Percentiles rank a stretch among this genome's conserved stretches.
Conservation (phyloP, 2,797 vertebrate genomes). For the Dicrostonyx torquatus region DNA sequence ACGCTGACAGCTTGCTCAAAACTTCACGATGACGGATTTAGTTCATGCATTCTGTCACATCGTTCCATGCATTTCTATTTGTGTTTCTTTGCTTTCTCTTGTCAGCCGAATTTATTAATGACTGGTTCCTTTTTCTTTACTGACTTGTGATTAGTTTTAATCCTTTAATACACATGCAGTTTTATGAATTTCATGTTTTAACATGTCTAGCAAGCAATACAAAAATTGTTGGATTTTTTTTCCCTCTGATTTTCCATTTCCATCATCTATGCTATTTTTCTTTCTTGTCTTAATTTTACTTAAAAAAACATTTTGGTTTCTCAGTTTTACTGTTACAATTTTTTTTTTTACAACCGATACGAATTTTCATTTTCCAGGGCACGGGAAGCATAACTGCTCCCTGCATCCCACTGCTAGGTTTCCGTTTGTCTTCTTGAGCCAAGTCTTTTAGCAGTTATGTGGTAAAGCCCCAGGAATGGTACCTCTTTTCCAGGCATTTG, state of each 20-base stretch:
- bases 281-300: constrained; percentile 1
- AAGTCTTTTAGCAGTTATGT: not conserved
- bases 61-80: not conserved
- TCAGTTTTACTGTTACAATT: not conserved
- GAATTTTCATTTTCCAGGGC: not conserved
- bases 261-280: not conserved
- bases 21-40: not conserved
- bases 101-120: not conserved
- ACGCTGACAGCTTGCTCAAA: not conserved
- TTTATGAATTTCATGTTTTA: not conserved
- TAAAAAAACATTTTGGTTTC: not conserved
- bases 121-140: not conserved
- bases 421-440: not conserved
- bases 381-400: not conserved
- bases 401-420: not conserved
- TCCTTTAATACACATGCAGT: not conserved
- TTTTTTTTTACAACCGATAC: not conserved
- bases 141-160: not conserved
- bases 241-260: not conserved
- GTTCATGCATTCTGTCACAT: not conserved
- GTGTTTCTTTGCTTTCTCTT: not conserved
- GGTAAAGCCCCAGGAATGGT: not conserved
- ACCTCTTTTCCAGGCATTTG: not conserved
- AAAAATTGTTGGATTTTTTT: not conserved
- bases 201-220: not conserved